A percentile compares a stretch with the other conserved stretches of the same genome.
phyloP scores from a whole-genome alignment of 2,888 invertebrate genomes.

The Hirtodrosophila confusa region DNA sequence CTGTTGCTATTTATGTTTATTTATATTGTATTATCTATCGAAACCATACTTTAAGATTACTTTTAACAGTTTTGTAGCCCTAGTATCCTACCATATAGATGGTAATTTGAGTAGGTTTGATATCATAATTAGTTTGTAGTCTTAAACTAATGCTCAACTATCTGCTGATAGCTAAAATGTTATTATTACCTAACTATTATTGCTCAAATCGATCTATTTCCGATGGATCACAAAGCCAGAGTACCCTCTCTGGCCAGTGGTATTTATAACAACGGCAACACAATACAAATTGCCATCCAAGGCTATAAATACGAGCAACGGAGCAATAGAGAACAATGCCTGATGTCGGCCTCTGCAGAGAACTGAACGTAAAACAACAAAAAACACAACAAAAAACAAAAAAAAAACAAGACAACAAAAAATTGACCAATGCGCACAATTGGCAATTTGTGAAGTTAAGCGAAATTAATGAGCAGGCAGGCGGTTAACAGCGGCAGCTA shows the following conservation, averaged over 20 bases:
- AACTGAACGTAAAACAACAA: constrained; percentile 15
- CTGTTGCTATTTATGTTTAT: too few species aligned
- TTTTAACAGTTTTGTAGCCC: too few species aligned
- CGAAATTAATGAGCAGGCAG: constrained; percentile 74
- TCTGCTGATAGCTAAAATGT: too few species aligned
- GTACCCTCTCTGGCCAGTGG: background rate
- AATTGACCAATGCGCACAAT: constrained; percentile 77
- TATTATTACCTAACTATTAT: too few species aligned
- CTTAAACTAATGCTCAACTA: too few species aligned
- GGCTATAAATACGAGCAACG: constrained; percentile 74
- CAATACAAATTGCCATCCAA: constrained; percentile 73
- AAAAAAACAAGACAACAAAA: constrained; percentile 30
- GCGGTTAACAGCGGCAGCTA: constrained; percentile 15
- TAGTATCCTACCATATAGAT: too few species aligned
- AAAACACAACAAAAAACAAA: constrained; percentile 14
- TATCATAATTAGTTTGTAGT: too few species aligned
- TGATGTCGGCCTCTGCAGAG: constrained; percentile 11
- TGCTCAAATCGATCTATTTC: background rate
- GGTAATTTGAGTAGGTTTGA: too few species aligned
- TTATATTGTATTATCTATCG: too few species aligned
- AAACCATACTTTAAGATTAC: too few species aligned
- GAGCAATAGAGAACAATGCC: constrained; percentile 68
- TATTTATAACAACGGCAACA: constrained; percentile 55
- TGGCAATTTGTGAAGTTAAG: constrained; percentile 81
- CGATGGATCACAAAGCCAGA: background rate